phyloP scores from a whole-genome alignment of 1,140 invertebrate species.

The Hylaeus volcanicus region DNA sequence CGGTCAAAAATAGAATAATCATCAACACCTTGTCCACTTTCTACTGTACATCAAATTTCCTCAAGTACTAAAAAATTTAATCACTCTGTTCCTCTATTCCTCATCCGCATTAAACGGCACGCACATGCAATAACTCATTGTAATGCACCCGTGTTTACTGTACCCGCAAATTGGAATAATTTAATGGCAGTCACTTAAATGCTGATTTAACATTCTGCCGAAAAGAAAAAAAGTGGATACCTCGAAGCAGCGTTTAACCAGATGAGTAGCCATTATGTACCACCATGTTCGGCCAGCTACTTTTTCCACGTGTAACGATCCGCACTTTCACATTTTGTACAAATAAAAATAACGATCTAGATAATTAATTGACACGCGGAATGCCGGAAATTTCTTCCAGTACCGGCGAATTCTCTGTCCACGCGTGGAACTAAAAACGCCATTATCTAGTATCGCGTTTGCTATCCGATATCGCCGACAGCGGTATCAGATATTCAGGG shows the following conservation, averaged over 20 bases:
- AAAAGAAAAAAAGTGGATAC: neutral
- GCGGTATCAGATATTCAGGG: neutral
- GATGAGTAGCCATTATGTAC: neutral
- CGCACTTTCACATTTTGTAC: constrained; percentile 8
- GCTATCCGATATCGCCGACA: too few species aligned
- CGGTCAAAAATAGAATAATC: too few species aligned
- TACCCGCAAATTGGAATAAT: neutral
- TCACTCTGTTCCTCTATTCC: neutral
- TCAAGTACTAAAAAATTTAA: too few species aligned
- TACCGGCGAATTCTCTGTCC: neutral
- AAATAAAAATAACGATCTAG: neutral
- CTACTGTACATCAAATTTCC: too few species aligned
- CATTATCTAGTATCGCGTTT: neutral
- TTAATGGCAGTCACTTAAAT: constrained; percentile 1
- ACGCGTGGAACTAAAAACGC: too few species aligned
- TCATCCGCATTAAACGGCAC: neutral
- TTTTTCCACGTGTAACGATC: neutral
- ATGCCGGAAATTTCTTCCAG: neutral
- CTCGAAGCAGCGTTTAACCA: too few species aligned
- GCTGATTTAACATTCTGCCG: neutral
- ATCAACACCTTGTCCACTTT: too few species aligned
- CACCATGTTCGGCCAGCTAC: neutral
- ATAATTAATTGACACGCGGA: neutral
- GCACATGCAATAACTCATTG: neutral
- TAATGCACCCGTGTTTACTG: neutral